Evolutionary conservation across 2,113 vertebrate species (phyloP), one percentile per base, ranked within the genome.

Genomic region (Girardinichthys multiradiatus): DNA sequence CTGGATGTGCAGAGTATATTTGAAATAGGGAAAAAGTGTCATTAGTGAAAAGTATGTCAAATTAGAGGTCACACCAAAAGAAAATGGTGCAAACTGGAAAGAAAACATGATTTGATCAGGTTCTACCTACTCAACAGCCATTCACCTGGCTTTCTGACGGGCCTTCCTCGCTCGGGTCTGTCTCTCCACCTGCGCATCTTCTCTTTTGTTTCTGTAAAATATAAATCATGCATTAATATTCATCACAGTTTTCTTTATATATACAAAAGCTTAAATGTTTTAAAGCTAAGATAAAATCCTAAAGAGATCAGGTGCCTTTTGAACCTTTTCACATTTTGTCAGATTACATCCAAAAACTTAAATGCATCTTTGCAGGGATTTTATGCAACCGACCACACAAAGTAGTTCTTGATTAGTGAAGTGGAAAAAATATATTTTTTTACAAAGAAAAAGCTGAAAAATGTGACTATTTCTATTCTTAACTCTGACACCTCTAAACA

Each of bases 91-190:
- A 37, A 45, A 19, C 42, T 45, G 6, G 42, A 7, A 4, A 45
- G 42, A 45, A 45, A 45, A 19, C 21, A 54, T 6, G 48, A 12
- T 14, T 62, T 35, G 24, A 66, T 62, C 11, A 13, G 2, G 19
- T 48, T 62, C 30, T 64, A 65, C 31, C 58, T 74, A 71, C 31
- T 75, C 60, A 60, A 39, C 37, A 48, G 64, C 28, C 39, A 78
- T 92, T 91, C 87, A 98, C 97, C 95, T 95, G 37, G 96, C 95
- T 77, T 97, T 96, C 64, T 98, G 96, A 42, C 94, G 94, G 9
- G 92, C 80, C 28, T 93, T 91, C 74, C 96, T 94, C 67, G 89
- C 91, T n/a, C 95, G 94, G 13, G 72, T 90, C 80, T 97, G 95
- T 58, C 94, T 89, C 57, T 94, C 92, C 0, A 74, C 86, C 77